Conservation (phyloP, 2,113 vertebrate species). For the Mastomys natalensis region DNA sequence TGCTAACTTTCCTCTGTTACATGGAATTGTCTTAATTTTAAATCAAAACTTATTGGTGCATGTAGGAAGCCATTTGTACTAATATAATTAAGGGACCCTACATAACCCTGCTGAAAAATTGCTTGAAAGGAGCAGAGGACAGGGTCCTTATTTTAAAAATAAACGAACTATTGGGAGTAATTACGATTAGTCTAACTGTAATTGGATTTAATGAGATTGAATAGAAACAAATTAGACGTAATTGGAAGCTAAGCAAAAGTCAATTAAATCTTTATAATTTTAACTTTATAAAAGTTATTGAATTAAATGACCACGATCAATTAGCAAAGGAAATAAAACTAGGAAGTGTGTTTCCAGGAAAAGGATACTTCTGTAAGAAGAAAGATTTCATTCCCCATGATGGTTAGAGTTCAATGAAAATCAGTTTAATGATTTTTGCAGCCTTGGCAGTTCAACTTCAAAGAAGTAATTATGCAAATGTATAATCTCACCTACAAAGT, state of each 20-base stretch:
- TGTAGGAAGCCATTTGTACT: constrained; percentile 71
- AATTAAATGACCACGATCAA: constrained; percentile 83
- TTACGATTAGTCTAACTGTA: constrained; percentile 75
- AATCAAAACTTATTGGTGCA: constrained; percentile 64
- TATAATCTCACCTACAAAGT: constrained; percentile 51
- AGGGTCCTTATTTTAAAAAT: constrained; percentile 78
- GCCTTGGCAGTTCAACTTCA: constrained; percentile 58
- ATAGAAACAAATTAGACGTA: constrained; percentile 81
- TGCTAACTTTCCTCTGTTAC: constrained; percentile 51
- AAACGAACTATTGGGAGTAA: constrained; percentile 81
- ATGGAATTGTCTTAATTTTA: neutral
- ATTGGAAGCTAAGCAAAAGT: constrained; percentile 84
- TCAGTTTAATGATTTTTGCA: constrained; percentile 65
- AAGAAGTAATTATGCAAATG: constrained; percentile 67
- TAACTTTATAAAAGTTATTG: constrained; percentile 84
- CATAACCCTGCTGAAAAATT: constrained; percentile 79
- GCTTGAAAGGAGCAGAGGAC: constrained; percentile 77
- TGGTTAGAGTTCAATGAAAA: constrained; percentile 70
- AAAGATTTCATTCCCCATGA: constrained; percentile 67
- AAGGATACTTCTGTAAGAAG: constrained; percentile 52
- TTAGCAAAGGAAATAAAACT: constrained; percentile 78
- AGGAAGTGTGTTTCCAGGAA: constrained; percentile 74
- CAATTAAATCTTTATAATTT: constrained; percentile 80
- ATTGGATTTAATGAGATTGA: constrained; percentile 83
- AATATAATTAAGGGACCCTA: constrained; percentile 77